These are phyloP conservation scores for Heterotis niloticus DNA, from an alignment of 2,113 vertebrate genomes.

Conservation along the genomic window DNA sequence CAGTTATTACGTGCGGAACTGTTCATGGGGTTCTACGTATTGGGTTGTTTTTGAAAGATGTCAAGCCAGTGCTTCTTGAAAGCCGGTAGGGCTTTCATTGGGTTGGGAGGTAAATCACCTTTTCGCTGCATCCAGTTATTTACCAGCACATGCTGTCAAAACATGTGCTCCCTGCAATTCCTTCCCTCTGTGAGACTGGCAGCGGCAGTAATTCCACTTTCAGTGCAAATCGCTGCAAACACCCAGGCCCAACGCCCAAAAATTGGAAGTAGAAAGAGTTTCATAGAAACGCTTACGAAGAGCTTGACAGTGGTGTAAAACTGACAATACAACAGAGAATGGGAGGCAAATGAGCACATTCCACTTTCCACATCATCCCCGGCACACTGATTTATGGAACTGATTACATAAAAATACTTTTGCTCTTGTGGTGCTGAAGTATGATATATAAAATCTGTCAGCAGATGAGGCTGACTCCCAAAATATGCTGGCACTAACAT, in stretches of 20 bases:
- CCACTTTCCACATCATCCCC: conserved; percentile 37
- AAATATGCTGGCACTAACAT: conserved; percentile 36
- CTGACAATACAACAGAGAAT: conserved; percentile 28
- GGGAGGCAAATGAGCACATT: conserved; percentile 33
- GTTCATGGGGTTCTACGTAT: conserved; percentile 62
- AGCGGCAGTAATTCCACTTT: conserved; percentile 58
- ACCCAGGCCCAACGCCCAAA: conserved; percentile 39
- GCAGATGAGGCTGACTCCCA: conserved; percentile 35
- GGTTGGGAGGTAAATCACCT: conserved; percentile 64
- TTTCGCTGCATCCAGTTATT: conserved; percentile 40
- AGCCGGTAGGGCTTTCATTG: conserved; percentile 61
- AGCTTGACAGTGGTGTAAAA: conserved; percentile 39
- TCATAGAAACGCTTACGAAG: conserved; percentile 31
- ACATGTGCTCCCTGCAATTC: conserved; percentile 54
- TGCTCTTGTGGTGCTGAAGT: conserved; percentile 42
- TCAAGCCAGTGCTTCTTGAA: conserved; percentile 68
- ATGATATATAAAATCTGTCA: conserved; percentile 48
- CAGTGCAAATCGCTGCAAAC: conserved; percentile 59
- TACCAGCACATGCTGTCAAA: conserved; percentile 53
- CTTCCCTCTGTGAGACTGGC: conserved; percentile 53
- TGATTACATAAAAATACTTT: conserved; percentile 46
- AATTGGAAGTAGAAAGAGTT: conserved; percentile 43
- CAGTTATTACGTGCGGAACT: conserved; percentile 53
- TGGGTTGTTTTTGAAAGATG: conserved; percentile 67
- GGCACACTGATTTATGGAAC: conserved; percentile 51